Percentiles rank a stretch among this genome's conserved stretches.
Evolutionary conservation across 2,797 vertebrate species (phyloP).

Genomic region (Octomys mimax): DNA sequence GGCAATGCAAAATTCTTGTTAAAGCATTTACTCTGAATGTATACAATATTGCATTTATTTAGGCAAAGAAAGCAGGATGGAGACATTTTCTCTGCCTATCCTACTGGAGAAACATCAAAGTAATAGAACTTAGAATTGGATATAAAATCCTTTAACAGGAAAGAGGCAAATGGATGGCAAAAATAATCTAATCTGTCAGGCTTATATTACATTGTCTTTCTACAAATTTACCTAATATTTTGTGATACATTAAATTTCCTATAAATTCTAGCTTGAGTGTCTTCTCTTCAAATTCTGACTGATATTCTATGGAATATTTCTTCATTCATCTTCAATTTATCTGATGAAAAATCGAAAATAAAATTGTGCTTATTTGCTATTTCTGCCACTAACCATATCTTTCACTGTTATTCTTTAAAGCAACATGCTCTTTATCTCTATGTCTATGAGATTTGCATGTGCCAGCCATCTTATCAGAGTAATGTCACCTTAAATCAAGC

Average conservation of each 20-base stretch:
- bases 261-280: conserved; percentile 2
- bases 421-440: not conserved
- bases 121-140: not conserved
- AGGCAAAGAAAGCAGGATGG: not conserved
- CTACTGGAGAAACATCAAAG: not conserved
- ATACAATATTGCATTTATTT: not conserved
- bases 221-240: not conserved
- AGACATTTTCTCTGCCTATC: not conserved
- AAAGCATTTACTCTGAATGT: not conserved
- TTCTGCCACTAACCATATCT: not conserved
- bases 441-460: not conserved
- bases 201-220: not conserved
- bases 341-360: not conserved
- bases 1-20: conserved; percentile 5
- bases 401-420: not conserved
- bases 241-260: not conserved
- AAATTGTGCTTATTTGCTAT: not conserved
- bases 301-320: conserved; percentile 2
- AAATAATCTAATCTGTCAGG: not conserved
- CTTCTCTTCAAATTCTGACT: conserved; percentile 31
- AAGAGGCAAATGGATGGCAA: not conserved
- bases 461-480: not conserved
- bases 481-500: not conserved
- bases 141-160: not conserved
- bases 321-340: not conserved